These are phyloP conservation scores for Aphelinus certus DNA, from an alignment of 1,140 invertebrate genomes.

Conservation along the genomic window DNA sequence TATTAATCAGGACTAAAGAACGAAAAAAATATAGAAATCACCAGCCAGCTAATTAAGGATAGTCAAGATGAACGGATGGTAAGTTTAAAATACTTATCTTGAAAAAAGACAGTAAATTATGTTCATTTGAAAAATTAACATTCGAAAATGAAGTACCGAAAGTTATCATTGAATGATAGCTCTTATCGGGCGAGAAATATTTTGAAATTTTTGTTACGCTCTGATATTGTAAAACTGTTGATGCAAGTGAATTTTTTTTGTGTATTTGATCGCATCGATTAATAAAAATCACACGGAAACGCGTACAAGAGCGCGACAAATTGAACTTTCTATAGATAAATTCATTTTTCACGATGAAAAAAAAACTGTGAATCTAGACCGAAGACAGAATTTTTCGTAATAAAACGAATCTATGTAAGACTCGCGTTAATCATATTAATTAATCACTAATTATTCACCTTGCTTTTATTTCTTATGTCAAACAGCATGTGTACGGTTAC, in stretches of 20 bases:
- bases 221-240: not conserved
- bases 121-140: not conserved
- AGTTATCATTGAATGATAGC: too few species aligned
- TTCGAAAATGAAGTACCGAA: not conserved
- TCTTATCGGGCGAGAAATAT: too few species aligned
- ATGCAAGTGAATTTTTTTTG: not conserved
- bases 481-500: conserved; percentile 70
- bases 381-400: too few species aligned
- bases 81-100: conserved; percentile 22
- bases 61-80: conserved; percentile 60
- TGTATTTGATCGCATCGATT: too few species aligned
- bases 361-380: too few species aligned
- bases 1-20: conserved; percentile 52
- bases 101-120: conserved; percentile 9
- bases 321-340: too few species aligned
- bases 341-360: too few species aligned
- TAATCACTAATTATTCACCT: too few species aligned
- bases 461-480: not conserved
- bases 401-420: too few species aligned
- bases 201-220: not conserved
- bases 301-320: too few species aligned
- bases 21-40: conserved; percentile 51
- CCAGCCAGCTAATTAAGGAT: conserved; percentile 56
- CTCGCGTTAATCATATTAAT: too few species aligned
- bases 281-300: too few species aligned